A percentile compares a stretch with the other conserved stretches of the same genome.
Evolutionary conservation across 2,888 invertebrate genomes (phyloP).

Genomic region (Cataglyphis cursor): DNA sequence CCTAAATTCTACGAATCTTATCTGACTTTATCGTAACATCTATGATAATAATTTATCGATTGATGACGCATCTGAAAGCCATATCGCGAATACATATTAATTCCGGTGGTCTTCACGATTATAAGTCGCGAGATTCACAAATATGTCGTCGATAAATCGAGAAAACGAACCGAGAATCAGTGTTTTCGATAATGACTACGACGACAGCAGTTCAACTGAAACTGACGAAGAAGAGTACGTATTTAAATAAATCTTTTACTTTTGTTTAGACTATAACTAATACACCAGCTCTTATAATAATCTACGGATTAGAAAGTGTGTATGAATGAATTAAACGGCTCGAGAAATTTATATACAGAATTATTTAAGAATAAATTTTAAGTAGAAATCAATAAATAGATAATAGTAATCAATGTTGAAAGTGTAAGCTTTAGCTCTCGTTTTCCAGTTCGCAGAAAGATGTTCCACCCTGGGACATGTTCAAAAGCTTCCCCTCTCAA

Average conservation of each 20-base stretch:
- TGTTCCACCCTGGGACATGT: conserved; percentile 92
- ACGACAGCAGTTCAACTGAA: conserved; percentile 58
- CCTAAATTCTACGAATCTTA: conserved; percentile 31
- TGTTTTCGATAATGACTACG: conserved; percentile 47
- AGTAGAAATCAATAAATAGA: neutral
- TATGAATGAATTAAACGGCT: neutral
- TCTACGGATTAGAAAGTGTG: neutral
- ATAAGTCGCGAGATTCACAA: conserved; percentile 3
- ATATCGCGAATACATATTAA: neutral
- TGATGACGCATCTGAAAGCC: neutral
- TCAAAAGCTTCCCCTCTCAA: conserved; percentile 91
- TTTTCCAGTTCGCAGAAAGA: conserved; percentile 81
- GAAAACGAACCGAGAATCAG: conserved; percentile 40
- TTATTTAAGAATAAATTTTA: neutral
- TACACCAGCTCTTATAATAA: neutral
- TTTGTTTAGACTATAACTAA: conserved; percentile 9
- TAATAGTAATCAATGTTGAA: conserved; percentile 2
- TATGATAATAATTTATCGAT: conserved; percentile 30
- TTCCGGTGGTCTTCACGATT: neutral
- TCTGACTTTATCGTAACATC: conserved; percentile 34
- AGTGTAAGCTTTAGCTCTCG: neutral
- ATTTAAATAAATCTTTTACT: conserved; percentile 3
- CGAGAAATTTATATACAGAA: neutral
- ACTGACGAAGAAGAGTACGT: conserved; percentile 59
- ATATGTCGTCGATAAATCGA: conserved; percentile 39